Evolutionary conservation across 2,797 vertebrate genomes (phyloP).

Genomic region (Leptatherina wallacei): DNA sequence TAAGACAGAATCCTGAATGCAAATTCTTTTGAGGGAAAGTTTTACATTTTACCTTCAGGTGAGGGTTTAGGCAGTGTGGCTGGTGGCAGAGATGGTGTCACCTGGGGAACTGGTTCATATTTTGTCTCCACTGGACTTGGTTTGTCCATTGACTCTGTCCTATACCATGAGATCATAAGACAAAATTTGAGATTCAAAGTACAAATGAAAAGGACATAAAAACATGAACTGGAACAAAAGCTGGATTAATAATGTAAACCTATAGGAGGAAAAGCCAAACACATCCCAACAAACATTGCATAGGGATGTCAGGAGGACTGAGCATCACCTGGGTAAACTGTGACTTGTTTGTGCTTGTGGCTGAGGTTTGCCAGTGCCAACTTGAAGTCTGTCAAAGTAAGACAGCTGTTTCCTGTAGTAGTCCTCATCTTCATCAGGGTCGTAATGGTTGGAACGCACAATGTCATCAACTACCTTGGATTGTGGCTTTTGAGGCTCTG

Average conservation of each 20-base stretch:
- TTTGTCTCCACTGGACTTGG: constrained; percentile 86
- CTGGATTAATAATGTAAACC: not conserved
- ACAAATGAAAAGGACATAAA: not conserved
- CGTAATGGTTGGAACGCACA: constrained; percentile 92
- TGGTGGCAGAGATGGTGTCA: constrained; percentile 86
- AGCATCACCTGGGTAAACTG: constrained; percentile 88
- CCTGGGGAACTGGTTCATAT: constrained; percentile 87
- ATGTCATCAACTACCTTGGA: constrained; percentile 89
- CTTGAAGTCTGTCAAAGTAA: constrained; percentile 89
- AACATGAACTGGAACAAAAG: not conserved
- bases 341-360: constrained; percentile 85
- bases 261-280: not conserved
- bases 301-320: not conserved
- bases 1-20: not conserved
- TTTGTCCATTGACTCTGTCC: constrained; percentile 90
- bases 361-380: constrained; percentile 83
- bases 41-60: constrained; percentile 66
- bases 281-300: not conserved
- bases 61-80: constrained; percentile 88
- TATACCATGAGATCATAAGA: constrained; percentile 57
- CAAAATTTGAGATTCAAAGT: not conserved
- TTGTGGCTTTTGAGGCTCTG: constrained; percentile 94
- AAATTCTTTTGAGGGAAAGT: not conserved
- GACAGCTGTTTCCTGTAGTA: constrained; percentile 98
- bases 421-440: constrained; percentile 96